phyloP scores from a whole-genome alignment of 2,888 invertebrate species.

The Liopterus haemorrhoidalis region DNA sequence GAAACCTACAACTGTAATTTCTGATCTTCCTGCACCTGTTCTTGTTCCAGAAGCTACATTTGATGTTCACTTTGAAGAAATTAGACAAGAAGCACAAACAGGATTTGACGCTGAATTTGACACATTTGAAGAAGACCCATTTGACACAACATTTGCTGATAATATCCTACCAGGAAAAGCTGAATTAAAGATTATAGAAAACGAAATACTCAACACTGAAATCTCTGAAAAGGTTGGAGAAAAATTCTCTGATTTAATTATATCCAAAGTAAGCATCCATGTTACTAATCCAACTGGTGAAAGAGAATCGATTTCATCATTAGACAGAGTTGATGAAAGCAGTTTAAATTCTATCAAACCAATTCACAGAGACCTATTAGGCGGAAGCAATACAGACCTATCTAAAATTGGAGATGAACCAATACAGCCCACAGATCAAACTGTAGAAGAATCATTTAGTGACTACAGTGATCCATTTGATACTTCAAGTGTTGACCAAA shows the following conservation, averaged over 20 bases:
- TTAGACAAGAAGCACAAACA: slow-evolving; percentile 57
- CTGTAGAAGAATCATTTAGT: slow-evolving; percentile 49
- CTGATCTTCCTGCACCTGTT: slow-evolving; percentile 44
- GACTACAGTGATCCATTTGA: slow-evolving; percentile 79
- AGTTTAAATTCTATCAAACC: slow-evolving; percentile 46
- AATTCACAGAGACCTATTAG: slow-evolving; percentile 61
- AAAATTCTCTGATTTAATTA: slow-evolving; percentile 30
- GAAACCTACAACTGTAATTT: slow-evolving; percentile 47
- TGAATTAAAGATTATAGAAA: slow-evolving; percentile 54
- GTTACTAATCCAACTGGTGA: slow-evolving; percentile 59
- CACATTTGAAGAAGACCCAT: slow-evolving; percentile 67
- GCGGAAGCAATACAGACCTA: slow-evolving; percentile 71
- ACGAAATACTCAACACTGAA: slow-evolving; percentile 48
- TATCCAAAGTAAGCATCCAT: slow-evolving; percentile 52
- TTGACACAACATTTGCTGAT: slow-evolving; percentile 78
- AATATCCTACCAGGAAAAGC: slow-evolving; percentile 63
- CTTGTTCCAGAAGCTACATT: slow-evolving; percentile 41
- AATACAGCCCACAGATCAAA: slow-evolving; percentile 43
- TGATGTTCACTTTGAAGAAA: slow-evolving; percentile 13
- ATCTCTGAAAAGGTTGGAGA: slow-evolving; percentile 24
- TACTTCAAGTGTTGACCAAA: slow-evolving; percentile 67
- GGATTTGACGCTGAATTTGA: slow-evolving; percentile 58
- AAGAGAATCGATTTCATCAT: slow-evolving; percentile 50
- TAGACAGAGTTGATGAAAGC: slow-evolving; percentile 45
- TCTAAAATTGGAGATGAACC: slow-evolving; percentile 63